These are phyloP conservation scores for Anisognathus igniventris DNA, from an alignment of 2,797 vertebrate species.

Conservation along the genomic window DNA sequence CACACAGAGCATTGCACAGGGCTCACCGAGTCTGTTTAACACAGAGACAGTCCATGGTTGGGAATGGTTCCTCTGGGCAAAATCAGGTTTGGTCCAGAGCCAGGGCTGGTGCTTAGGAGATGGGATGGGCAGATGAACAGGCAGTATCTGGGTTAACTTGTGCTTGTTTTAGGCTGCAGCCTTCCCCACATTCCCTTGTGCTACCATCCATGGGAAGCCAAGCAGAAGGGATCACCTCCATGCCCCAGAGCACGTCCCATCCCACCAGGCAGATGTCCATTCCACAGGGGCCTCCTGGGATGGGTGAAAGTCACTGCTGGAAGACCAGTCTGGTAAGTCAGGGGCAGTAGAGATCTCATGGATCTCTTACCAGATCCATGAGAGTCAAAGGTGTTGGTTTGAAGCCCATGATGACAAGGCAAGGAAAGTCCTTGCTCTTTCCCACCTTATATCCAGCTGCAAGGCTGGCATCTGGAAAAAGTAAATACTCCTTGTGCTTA, in stretches of 20 bases:
- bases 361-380: neutral
- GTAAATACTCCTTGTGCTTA: neutral
- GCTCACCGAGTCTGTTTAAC: accelerated
- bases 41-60: neutral
- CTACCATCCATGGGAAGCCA: neutral
- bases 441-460: neutral
- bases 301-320: neutral
- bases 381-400: neutral
- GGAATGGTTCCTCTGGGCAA: neutral
- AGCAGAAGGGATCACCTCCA: accelerated
- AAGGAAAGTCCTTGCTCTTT: neutral
- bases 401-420: neutral
- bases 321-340: neutral
- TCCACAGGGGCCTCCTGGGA: neutral
- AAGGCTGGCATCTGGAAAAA: neutral
- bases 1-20: neutral
- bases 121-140: neutral
- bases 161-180: neutral
- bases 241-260: neutral
- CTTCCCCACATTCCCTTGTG: neutral
- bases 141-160: neutral
- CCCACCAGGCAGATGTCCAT: neutral
- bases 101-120: neutral
- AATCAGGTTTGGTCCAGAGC: neutral
- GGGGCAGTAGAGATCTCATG: neutral